A percentile compares a stretch with the other conserved stretches of the same genome.
These are phyloP conservation scores for Leptopilina clavipes DNA, from an alignment of 1,140 invertebrate species.

Conservation along the genomic window DNA sequence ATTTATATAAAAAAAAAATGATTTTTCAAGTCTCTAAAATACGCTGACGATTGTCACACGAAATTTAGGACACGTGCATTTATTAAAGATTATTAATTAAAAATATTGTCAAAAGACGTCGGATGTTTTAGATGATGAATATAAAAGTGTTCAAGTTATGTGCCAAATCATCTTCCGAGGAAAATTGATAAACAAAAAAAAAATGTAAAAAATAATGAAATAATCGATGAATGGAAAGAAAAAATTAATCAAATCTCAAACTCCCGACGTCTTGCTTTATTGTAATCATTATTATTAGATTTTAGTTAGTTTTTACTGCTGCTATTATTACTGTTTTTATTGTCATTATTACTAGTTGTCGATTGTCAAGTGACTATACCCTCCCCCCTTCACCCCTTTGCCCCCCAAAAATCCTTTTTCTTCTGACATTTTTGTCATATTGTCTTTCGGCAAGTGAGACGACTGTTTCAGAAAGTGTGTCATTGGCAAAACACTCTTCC, in stretches of 20 bases:
- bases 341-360: constrained; percentile 65
- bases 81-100: constrained; percentile 66
- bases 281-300: constrained; percentile 61
- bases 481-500: constrained; percentile 38
- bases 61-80: constrained; percentile 72
- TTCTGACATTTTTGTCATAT: constrained; percentile 47
- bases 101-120: constrained; percentile 43
- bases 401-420: background rate
- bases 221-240: background rate
- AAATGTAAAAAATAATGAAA: background rate
- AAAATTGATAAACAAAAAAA: constrained; percentile 45
- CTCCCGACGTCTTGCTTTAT: constrained; percentile 53
- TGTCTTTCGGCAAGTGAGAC: constrained; percentile 56
- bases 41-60: constrained; percentile 72
- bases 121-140: background rate
- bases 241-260: constrained; percentile 41
- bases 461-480: constrained; percentile 55
- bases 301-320: constrained; percentile 66
- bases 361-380: constrained; percentile 62
- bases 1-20: background rate
- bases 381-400: constrained; percentile 29
- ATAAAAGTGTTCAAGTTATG: background rate
- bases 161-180: constrained; percentile 45
- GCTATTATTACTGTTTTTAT: constrained; percentile 59
- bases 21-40: constrained; percentile 66